These are phyloP conservation scores for Onychomys torridus DNA, from an alignment of 2,797 vertebrate species.

Conservation along the genomic window DNA sequence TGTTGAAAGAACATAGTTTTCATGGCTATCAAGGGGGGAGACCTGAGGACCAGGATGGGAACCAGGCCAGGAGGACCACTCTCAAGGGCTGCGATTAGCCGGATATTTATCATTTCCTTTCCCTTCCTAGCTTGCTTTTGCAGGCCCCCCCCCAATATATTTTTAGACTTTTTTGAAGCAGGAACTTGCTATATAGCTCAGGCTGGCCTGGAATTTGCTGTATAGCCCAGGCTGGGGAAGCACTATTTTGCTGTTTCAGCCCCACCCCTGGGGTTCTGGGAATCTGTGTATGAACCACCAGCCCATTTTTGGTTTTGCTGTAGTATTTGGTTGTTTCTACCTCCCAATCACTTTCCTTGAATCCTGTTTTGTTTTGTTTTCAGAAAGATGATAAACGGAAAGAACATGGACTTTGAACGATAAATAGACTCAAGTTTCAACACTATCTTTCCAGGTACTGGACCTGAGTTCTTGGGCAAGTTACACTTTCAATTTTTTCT, in stretches of 20 bases:
- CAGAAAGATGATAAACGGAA: slow-evolving; percentile 35
- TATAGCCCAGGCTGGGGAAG: too few species aligned
- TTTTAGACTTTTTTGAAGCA: background rate
- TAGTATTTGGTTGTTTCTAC: background rate
- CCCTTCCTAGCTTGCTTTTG: background rate
- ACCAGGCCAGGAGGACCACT: background rate
- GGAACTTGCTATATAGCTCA: background rate
- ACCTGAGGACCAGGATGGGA: background rate
- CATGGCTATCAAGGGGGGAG: background rate
- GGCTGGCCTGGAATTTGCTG: background rate
- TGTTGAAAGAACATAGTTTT: background rate
- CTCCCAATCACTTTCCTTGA: slow-evolving; percentile 14
- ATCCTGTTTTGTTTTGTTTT: slow-evolving; percentile 29
- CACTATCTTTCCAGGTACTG: background rate
- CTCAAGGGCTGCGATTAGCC: background rate
- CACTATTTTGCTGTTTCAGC: background rate
- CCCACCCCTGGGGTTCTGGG: background rate
- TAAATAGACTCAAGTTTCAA: slow-evolving; percentile 59
- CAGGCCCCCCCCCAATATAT: background rate
- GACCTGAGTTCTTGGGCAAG: background rate
- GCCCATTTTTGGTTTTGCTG: background rate
- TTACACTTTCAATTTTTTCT: slow-evolving; percentile 32
- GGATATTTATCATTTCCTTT: background rate
- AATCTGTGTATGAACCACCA: background rate
- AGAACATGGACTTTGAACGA: slow-evolving; percentile 24